Conservation (phyloP, 2,888 invertebrate genomes). For the Neocrepidodera transversa region DNA sequence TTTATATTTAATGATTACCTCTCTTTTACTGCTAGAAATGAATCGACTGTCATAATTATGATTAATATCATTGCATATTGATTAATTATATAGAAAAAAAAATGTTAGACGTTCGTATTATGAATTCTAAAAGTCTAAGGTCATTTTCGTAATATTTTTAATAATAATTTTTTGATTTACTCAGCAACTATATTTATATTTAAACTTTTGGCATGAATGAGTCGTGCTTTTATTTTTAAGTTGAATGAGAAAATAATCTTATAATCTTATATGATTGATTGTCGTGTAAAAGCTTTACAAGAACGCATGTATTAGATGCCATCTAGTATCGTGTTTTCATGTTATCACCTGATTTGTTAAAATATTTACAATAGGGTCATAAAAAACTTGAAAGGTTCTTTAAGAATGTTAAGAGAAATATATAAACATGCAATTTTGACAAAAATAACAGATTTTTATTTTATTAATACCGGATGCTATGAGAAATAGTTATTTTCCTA, state of each 20-base stretch:
- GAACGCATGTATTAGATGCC: constrained; percentile 14
- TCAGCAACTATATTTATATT: neutral
- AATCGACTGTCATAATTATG: constrained; percentile 11
- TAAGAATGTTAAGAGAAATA: no score
- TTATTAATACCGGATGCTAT: no score
- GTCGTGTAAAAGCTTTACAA: constrained; percentile 15
- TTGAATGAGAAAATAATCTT: constrained; percentile 11
- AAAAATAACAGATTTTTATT: no score
- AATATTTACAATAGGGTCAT: neutral
- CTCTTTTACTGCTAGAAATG: neutral
- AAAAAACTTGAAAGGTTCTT: no score
- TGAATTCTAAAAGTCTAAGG: constrained; percentile 14
- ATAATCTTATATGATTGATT: constrained; percentile 19
- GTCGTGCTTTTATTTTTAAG: neutral
- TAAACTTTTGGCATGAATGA: no score
- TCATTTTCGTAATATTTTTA: constrained; percentile 2
- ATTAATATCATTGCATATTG: constrained; percentile 6
- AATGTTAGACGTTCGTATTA: constrained; percentile 2
- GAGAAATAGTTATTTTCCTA: no score
- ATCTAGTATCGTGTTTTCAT: constrained; percentile 20
- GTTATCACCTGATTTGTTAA: constrained; percentile 24
- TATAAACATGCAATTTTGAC: no score
- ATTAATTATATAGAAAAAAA: constrained; percentile 12
- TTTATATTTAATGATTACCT: neutral
- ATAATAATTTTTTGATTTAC: constrained; percentile 12